Evolutionary conservation across 2,797 vertebrate species (phyloP), one percentile per base, ranked within the genome.

Genomic region (Phylloscopus collybita): DNA sequence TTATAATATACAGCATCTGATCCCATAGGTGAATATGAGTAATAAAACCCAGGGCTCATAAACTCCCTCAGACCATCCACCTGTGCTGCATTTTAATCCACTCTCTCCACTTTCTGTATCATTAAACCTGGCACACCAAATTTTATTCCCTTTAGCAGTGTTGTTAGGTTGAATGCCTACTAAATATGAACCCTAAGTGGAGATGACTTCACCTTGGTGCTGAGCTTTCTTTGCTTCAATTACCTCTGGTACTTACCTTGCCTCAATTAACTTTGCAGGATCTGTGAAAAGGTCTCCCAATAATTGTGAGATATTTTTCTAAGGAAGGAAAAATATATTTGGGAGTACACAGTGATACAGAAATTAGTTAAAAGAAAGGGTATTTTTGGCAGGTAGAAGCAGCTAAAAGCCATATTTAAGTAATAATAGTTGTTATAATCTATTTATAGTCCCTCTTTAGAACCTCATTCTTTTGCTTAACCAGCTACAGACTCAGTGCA

Each of bases 111-210:
- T 96, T 96, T 95, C 94, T 96, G 85, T 96, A 26, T 91, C 95
- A 97, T 97, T 98, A 97, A 97, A 96, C 96, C 90, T 96, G 92
- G 95, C 96, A 97, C 62, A 86, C 90, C 86, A 96, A 83, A 96
- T 97, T 98, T 97, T 97, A 96, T 97, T 96, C 87, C 94, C 82
- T 95, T 97, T 97, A 97, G 94, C 79, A 3, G 9, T 84, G 71
- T 81, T 96, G 94, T 96, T 97, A 95, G 95, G 90, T 95, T 97
- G 97, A 94, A 96, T 97, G 94, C 80, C 92, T 84, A 88, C 95
- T 97, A 97, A 97, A 97, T 96, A 97, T 87, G 95, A 97, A 75
- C 54, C 95, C 93, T 96, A 95, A 97, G 87, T 95, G 91, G 91
- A 95, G 95, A 97, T 80, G 92, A 91, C 81, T 98, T 97, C 97